Base-by-base conservation (phyloP, 2,888 invertebrate genomes). In the Meliscaeva auricollis region DNA sequence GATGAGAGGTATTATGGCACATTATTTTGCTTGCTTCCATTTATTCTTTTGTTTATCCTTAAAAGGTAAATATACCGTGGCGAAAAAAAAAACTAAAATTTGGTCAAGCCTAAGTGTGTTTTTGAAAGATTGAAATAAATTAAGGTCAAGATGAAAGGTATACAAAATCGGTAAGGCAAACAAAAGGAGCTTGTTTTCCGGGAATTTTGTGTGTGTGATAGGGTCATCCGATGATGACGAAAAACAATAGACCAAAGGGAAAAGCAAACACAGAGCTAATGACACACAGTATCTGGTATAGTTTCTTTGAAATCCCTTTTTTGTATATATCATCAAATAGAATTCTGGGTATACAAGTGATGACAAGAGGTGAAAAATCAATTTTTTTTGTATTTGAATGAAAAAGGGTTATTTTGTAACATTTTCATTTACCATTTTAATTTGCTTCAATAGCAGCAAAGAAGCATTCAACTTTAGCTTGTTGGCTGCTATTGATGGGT, bases 71-170 rank as follows among this genome's bases (percentile, higher is more conserved):
- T 41, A 60, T n/a, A 41, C n/a, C 9, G 41, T 60, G 15, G 13
- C 5, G 38, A 13, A 38, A 9, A 3, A 13, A 9, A 9, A 38
- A 38, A 38, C 7, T 8, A 4, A 26, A 41, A 41, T 41, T 60
- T 41, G 60, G 41, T 60, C 22, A 41, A 41, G 8, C 41, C 60
- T n/a, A 1, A 15, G 9, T 6, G 38, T 7, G 13, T 41, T 41
- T 22, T 8, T 22, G 15, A 41, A 15, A 41, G 41, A 60, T 60
- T 60, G 60, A 60, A 41, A 60, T 41, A 22, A 41, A 60, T 60
- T 60, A 60, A 38, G 41, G 60, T 41, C 60, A 60, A 60, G 26
- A 41, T 60, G 4, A 38, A 60, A 60, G 26, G 54, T 48, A 48
- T n/a, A n/a, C n/a, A n/a, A n/a, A n/a, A n/a, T 11, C 7, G 26